A percentile compares a stretch with the other conserved stretches of the same genome.
Evolutionary conservation across 2,888 invertebrate species (phyloP).

Genomic region (Dilophus febrilis): DNA sequence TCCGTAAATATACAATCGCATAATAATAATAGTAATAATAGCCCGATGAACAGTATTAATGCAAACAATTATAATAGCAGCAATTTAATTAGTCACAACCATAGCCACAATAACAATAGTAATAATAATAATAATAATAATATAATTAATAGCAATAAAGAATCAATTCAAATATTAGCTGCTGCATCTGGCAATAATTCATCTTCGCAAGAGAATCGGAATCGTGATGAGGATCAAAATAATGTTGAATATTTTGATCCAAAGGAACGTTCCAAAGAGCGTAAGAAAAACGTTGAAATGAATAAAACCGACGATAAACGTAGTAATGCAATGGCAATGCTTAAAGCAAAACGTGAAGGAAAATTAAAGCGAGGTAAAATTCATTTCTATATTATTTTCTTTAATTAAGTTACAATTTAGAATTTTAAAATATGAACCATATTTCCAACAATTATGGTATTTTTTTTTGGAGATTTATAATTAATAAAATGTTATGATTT

Average conservation of each 20-base stretch:
- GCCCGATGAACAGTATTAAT: too few relatives aligned
- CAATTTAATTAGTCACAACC: too few relatives aligned
- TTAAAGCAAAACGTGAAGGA: slow-evolving; percentile 82
- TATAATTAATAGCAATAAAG: too few relatives aligned
- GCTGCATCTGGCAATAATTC: background rate
- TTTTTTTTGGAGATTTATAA: background rate
- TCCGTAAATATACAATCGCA: too few relatives aligned
- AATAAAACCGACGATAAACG: slow-evolving; percentile 71
- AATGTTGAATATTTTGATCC: slow-evolving; percentile 39
- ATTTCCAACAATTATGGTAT: background rate
- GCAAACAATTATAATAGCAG: too few relatives aligned
- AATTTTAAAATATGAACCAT: background rate
- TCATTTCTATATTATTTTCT: slow-evolving; percentile 1
- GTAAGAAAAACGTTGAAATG: slow-evolving; percentile 81
- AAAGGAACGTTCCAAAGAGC: slow-evolving; percentile 60
- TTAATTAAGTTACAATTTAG: background rate
- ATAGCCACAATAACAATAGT: too few relatives aligned
- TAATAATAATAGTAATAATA: too few relatives aligned
- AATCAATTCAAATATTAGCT: too few relatives aligned
- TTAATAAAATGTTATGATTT: background rate
- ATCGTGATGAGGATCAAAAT: background rate
- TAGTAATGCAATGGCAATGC: slow-evolving; percentile 81
- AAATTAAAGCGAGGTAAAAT: slow-evolving; percentile 51
- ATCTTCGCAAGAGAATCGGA: background rate
- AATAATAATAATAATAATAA: too few relatives aligned